These are phyloP conservation scores for Lipotes vexillifer DNA, from an alignment of 2,113 vertebrate genomes.

Conservation along the genomic window DNA sequence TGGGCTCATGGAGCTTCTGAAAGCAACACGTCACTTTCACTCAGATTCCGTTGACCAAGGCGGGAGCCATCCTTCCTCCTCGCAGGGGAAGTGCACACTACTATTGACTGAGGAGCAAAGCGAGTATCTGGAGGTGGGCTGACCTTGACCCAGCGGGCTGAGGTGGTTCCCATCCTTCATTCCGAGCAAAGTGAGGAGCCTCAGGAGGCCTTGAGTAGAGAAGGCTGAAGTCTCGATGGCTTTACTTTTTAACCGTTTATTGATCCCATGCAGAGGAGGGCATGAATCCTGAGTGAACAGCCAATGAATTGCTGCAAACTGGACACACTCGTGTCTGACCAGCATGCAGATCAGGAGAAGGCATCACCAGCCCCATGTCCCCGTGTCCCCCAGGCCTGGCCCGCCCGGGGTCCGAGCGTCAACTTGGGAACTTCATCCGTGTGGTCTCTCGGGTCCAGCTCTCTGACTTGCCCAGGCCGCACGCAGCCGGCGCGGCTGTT, in stretches of 20 bases:
- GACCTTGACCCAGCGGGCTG: background rate
- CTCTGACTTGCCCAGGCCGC: background rate
- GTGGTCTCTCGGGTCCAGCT: accelerated
- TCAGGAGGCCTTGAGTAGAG: background rate
- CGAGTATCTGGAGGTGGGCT: background rate
- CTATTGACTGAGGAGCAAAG: accelerated
- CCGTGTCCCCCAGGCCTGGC: background rate
- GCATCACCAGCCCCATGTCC: background rate
- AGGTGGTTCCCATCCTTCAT: background rate
- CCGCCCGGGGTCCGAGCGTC: background rate
- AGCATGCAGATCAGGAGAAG: background rate
- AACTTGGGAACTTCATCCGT: background rate
- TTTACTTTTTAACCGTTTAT: background rate
- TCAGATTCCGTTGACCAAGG: background rate
- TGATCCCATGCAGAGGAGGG: background rate
- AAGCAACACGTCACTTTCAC: background rate
- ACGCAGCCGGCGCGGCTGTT: background rate
- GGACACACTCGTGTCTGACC: background rate
- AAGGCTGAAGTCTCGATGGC: background rate
- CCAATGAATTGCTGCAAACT: background rate
- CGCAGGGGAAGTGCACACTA: accelerated
- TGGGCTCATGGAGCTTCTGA: background rate
- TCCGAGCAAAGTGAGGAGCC: background rate
- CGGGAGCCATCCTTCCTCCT: background rate
- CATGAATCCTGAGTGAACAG: background rate